Evolutionary conservation across 2,113 vertebrate genomes (phyloP).

Genomic region (Pristiophorus japonicus): DNA sequence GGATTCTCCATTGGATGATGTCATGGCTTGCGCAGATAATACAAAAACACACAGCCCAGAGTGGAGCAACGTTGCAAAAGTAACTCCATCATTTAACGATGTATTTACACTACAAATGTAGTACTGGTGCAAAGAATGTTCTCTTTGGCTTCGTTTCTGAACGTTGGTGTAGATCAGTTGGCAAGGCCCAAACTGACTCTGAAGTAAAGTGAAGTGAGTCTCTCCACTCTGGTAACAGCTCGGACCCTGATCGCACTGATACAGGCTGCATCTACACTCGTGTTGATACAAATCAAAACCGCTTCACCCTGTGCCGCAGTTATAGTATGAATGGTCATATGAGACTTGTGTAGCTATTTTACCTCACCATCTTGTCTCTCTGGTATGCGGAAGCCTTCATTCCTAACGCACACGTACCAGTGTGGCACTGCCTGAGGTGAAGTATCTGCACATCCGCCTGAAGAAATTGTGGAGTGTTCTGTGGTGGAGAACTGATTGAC

Average conservation of each 20-base stretch:
- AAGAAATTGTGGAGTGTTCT: too few species aligned
- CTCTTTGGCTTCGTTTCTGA: not conserved
- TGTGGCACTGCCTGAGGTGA: not conserved
- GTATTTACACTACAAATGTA: not conserved
- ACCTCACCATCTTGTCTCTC: not conserved
- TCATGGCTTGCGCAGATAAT: not conserved
- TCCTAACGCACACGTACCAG: not conserved
- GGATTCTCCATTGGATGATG: not conserved
- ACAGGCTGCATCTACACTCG: not conserved
- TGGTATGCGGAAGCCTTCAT: not conserved
- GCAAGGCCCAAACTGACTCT: not conserved
- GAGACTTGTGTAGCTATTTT: not conserved
- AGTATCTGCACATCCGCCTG: not conserved
- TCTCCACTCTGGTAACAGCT: not conserved
- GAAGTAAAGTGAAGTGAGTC: not conserved
- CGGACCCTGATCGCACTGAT: not conserved
- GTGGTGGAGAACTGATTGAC: not conserved
- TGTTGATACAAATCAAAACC: not conserved
- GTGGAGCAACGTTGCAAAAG: not conserved
- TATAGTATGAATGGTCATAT: not conserved
- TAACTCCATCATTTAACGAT: not conserved
- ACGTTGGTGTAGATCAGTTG: not conserved
- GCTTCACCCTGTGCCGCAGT: not conserved
- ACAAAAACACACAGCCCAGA: not conserved
- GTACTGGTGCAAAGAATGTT: not conserved